Evolutionary conservation across 1,140 invertebrate species (phyloP), one percentile per base, ranked within the genome.

Genomic region (Leucophenga varia): DNA sequence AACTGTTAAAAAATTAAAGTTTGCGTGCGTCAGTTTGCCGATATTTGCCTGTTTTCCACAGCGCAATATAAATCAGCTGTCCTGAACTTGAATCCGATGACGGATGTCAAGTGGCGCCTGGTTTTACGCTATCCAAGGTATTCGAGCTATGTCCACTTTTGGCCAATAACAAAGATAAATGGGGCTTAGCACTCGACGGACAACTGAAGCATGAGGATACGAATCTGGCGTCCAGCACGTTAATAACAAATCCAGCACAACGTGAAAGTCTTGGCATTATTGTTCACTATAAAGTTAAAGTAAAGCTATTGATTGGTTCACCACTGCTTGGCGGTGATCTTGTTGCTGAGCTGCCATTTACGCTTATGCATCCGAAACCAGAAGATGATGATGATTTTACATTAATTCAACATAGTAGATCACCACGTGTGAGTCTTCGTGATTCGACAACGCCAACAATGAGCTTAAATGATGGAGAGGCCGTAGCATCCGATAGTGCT

Each of bases 191-290:
- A 48, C 82, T 99, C 42, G 97, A 99, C 78, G 97, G 97, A 34
- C 95, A 98, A 79, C 85, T 99, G 58, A 99, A 98, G 79, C 95
- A 99, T 78, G 96, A 99, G 81, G 97, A 99, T 80, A 99, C 97
- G 67, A 99, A 99, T 84, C 84, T 99, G 65, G 95, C 91, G 18
- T 93, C 89, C 22, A 91, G 89, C 49, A 94, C 91, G 32, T 85
- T 93, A 74, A 86, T 95, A 53, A 86, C 87, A 25, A 92, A 95
- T 81, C 86, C 88, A 37, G 82, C 86, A 56, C 91, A 94, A 74
- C 86, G 91, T 61, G 94, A 97, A 79, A 96, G 95, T 76, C 83
- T 99, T 63, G 97, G 96, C 39, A 99, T 99, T 63, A 96, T 99
- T 75, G 97, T 99, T 39, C 95, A 97, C 77, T 99, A 99, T 79